Evolutionary conservation across 2,888 invertebrate genomes (phyloP).

Genomic region (Nomada lathburiana): DNA sequence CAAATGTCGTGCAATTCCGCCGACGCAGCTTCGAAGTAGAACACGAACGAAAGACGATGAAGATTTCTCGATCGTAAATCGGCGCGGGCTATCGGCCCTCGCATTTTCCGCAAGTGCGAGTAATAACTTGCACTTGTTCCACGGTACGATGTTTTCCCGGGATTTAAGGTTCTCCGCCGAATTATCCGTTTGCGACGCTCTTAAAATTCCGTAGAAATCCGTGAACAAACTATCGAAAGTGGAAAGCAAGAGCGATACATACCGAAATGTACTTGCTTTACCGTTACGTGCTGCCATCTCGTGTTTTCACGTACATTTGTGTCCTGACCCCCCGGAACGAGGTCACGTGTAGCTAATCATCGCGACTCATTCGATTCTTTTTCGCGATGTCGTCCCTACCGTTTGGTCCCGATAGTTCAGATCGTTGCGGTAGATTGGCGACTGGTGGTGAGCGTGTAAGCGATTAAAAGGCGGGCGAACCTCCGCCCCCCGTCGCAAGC

Average conservation of each 20-base stretch:
- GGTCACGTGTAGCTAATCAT: slow-evolving; percentile 64
- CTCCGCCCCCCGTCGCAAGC: background rate
- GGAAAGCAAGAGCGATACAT: background rate
- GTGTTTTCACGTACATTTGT: slow-evolving; percentile 54
- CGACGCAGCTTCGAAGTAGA: background rate
- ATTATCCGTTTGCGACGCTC: too few species aligned
- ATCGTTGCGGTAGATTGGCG: background rate
- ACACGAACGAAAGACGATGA: background rate
- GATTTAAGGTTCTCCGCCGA: too few species aligned
- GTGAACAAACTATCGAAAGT: background rate
- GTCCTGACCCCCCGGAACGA: slow-evolving; percentile 67
- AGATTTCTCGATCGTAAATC: background rate
- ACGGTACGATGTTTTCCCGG: too few species aligned
- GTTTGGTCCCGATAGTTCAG: too few species aligned
- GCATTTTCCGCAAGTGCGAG: background rate
- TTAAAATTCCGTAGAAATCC: background rate
- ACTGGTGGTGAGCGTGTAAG: too few species aligned
- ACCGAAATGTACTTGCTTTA: slow-evolving; percentile 26
- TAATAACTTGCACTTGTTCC: background rate
- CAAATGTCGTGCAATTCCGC: too few species aligned
- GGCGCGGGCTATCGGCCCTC: background rate
- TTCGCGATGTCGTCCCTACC: background rate
- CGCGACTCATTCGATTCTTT: slow-evolving; percentile 17
- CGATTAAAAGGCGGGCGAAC: too few species aligned
- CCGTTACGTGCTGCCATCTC: slow-evolving; percentile 70